Conservation (phyloP, 92 coral and sea anemone species). For the Phenganax marumi region DNA sequence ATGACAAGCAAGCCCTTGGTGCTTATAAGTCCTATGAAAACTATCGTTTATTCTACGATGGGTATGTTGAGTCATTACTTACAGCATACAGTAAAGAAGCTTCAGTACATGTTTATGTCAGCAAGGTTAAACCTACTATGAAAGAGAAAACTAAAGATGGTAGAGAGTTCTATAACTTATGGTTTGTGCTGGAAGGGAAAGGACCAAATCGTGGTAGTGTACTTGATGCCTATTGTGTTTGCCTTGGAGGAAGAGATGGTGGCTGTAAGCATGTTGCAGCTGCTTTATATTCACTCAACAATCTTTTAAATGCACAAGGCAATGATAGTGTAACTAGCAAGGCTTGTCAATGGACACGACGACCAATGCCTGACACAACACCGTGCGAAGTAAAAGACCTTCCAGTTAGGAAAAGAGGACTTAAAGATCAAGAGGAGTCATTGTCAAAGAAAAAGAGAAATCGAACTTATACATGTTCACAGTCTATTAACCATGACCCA, state of each 20-base stretch:
- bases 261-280: no score
- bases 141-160: no score
- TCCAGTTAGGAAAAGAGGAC: conserved; percentile 3
- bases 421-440: not conserved
- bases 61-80: no score
- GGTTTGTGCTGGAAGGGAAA: no score
- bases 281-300: not conserved
- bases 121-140: no score
- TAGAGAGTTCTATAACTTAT: no score
- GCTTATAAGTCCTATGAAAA: no score
- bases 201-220: conserved; percentile 2
- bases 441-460: not conserved
- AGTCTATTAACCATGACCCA: conserved; percentile 30
- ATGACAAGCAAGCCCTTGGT: no score
- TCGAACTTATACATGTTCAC: not conserved
- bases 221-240: conserved; percentile 7
- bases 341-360: conserved; percentile 5
- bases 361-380: not conserved
- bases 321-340: not conserved
- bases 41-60: no score
- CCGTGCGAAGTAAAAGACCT: conserved; percentile 22
- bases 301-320: not conserved
- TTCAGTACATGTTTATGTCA: no score
- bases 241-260: conserved; percentile 16
- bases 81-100: no score